Evolutionary conservation across 2,797 vertebrate species (phyloP).

Genomic region (Sebastolobus alascanus): DNA sequence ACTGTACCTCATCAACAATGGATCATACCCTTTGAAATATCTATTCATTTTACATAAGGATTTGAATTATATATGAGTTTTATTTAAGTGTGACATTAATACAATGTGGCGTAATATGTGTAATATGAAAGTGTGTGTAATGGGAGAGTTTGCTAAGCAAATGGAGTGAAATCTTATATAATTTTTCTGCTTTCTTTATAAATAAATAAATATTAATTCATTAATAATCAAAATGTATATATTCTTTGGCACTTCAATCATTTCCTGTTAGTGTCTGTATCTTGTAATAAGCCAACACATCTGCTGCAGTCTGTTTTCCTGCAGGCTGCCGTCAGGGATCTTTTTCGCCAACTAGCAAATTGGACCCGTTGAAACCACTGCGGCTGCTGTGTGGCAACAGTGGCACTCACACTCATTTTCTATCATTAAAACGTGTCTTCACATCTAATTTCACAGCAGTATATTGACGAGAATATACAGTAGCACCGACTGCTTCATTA

Average conservation of each 20-base stretch:
- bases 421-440: background rate
- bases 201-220: background rate
- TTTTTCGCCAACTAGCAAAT: background rate
- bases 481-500: conserved; percentile 5
- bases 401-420: background rate
- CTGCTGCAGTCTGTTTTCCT: background rate
- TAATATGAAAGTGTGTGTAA: background rate
- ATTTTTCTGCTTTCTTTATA: background rate
- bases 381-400: background rate
- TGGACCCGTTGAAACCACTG: background rate
- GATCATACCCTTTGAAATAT: conserved; percentile 20
- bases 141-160: background rate
- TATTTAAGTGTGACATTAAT: background rate
- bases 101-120: conserved; percentile 11
- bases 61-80: conserved; percentile 37
- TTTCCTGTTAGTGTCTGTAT: background rate
- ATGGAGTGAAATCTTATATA: background rate
- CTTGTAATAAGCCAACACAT: background rate
- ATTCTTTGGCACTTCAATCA: background rate
- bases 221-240: background rate
- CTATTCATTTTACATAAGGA: background rate
- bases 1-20: conserved; percentile 29
- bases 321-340: background rate
- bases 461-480: background rate
- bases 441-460: conserved; percentile 7